Base-by-base conservation (phyloP, 2,797 vertebrate genomes). In the Euphonia xanthogaster region DNA sequence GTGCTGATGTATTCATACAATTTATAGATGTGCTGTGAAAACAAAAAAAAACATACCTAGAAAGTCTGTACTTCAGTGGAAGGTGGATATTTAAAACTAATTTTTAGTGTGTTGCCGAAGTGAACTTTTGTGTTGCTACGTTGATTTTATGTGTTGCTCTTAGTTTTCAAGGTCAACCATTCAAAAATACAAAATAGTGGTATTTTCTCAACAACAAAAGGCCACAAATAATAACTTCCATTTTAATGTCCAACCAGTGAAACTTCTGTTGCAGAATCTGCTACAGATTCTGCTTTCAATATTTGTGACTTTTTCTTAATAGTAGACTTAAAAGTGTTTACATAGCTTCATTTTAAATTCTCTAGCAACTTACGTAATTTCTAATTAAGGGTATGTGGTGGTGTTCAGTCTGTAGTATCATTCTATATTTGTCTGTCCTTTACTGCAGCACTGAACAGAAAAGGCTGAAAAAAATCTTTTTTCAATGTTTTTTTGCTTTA, bases 301-400 rank as follows among this genome's bases (percentile, higher is more conserved):
- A 40, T 60, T 96, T 90, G 62, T 75, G 11, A 94, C 91, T 58
- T 54, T 92, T 75, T 97, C 79, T 85, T 88, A 79, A 35, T 84
- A 94, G 72, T 93, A 92, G 63, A 73, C 70, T 84, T 83, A 15
- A 60, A 60, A 58, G 72, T 88, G 60, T 84, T 58, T 96, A 91
- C 62, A 73, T 91, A 92, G 63, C 92, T 96, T 82, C 35, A 87
- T 94, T 94, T 80, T 39, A 82, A 94, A 80, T 74, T 91, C 93
- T 85, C 25, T 51, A 71, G 24, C 6, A 94, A 94, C 35, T 78
- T 89, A 48, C 13, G 23, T 85, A 91, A 84, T 97, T 93, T 87
- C 21, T 85, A 84, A 57, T 68, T 75, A 93, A 78, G 72, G 54
- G 14, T 50, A 60, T 86, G 42, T 57, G 33, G 58, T 81, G 44